Evolutionary conservation across 2,113 vertebrate species (phyloP), one percentile per base, ranked within the genome.

Genomic region (Toxostoma redivivum): DNA sequence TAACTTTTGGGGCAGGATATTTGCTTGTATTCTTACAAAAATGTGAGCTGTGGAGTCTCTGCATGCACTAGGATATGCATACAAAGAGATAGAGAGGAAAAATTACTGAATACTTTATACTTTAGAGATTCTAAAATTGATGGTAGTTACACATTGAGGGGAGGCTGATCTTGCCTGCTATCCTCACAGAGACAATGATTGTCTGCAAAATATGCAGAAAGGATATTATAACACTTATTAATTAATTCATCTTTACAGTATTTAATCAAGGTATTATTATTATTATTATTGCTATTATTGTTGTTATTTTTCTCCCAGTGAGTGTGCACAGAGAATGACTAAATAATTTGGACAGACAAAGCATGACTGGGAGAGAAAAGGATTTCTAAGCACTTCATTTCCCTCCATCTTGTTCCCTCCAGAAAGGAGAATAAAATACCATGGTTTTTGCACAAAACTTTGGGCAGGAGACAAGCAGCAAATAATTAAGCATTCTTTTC

Each of bases 181-280:
- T 64, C 60, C 78, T 73, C 54, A 58, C 47, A 37, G 53, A 78
- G 69, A 88, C 27, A 28, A 33, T 12, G 33, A 78, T 35, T 81
- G 44, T 92, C 72, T 65, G 76, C 86, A 13, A 9, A 93, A 57
- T 25, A 57, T 22, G 40, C 33, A 87, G 65, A 91, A 92, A 66
- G 28, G 64, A 10, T 74, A 50, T 5, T n/a, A 11, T 45, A 81
- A 74, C n/a, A 56, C 51, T 94, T 88, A 76, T 33, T 94, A 93
- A 96, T 97, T 90, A 89, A 45, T 69, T 93, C 81, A 44, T 67
- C 74, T 88, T 88, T 92, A 24, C 70, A 85, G 42, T 76, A 66
- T 92, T 93, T 95, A 61, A 83, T 85, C 69, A 86, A 82, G 40
- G 5, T 79, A 54, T 72, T 92, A 47, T 56, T 88, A 54, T 72